Base-by-base conservation (phyloP, 2,113 vertebrate genomes). In the Hemibagrus wyckioides region DNA sequence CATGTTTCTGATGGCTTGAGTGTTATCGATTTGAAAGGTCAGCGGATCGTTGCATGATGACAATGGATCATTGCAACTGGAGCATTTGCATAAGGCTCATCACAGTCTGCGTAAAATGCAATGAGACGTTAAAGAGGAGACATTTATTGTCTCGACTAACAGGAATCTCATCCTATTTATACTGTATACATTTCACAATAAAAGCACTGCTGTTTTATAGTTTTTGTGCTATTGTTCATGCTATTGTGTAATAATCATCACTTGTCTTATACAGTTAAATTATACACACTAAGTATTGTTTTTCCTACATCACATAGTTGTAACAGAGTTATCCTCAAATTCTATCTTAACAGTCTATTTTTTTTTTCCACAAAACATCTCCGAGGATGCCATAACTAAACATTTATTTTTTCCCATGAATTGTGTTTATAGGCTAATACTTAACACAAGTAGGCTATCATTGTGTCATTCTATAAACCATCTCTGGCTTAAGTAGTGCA, bases 11-110 rank as follows among this genome's bases (percentile, higher is more conserved):
- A 3, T 77, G 56, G 71, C 56, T 65, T 63, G 41, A 33, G 44
- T 87, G 30, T 77, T 48, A 65, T 83, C 30, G 41, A 87, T 77
- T 76, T 87, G 5, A 77, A 87, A 87, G 86, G 81, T 65, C 69
- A 77, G 80, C 71, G n/a, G 86, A 87, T 63, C 0, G 15, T 75
- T 63, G 39, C 80, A 63, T 65, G 44, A 71, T 82, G 36, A 71
- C 52, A 39, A 82, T 36, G 25, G 86, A 76, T 82, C 54, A 87
- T 10, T 87, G 28, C 36, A 25, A 19, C 33, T 9, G 1, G 17
- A 33, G 36, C n/a, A 61, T 41, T 83, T 54, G 80, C 44, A 76
- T 63, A 33, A 36, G 30, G n/a, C 28, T 39, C 6, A 80, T 48
- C 11, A 48, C 6, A 19, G 52, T 36, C 52, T 52, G 65, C 23